Percentiles rank a stretch among this genome's conserved stretches.
phyloP scores from a whole-genome alignment of 2,888 invertebrate species.

The Acheta domesticus region DNA sequence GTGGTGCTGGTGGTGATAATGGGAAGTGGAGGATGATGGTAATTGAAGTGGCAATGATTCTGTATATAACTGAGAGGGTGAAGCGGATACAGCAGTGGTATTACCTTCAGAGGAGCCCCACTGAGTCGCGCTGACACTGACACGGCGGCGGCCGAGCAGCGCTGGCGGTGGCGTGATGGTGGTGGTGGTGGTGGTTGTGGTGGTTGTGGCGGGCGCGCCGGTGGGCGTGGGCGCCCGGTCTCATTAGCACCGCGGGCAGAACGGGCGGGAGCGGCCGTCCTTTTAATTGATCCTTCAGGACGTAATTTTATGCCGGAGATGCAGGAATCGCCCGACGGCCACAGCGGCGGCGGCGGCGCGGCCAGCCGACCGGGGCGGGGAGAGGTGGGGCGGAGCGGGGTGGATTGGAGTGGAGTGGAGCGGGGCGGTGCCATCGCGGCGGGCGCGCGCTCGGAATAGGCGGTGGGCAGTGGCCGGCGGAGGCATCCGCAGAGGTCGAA shows the following conservation, averaged over 20 bases:
- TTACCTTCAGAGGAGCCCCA: too few relatives aligned
- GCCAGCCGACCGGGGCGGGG: not conserved
- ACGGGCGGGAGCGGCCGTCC: not conserved
- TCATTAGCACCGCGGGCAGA: not conserved
- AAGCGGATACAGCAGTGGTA: too few relatives aligned
- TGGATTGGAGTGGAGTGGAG: not conserved
- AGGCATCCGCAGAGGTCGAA: not conserved
- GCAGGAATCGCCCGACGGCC: not conserved
- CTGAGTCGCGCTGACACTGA: too few relatives aligned
- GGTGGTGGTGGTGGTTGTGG: not conserved
- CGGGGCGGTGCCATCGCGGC: not conserved
- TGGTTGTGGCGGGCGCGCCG: not conserved
- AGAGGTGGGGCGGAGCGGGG: not conserved
- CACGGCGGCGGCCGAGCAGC: too few relatives aligned
- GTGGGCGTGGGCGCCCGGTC: not conserved
- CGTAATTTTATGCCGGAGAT: slow-evolving; percentile 3
- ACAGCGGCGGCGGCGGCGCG: not conserved
- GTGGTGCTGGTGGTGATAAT: too few relatives aligned
- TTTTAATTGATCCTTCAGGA: slow-evolving; percentile 18
- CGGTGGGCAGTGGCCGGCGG: not conserved
- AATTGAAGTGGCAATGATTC: too few relatives aligned
- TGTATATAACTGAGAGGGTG: too few relatives aligned
- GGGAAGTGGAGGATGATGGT: too few relatives aligned
- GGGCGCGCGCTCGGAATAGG: not conserved
- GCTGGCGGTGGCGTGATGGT: too few relatives aligned